Conservation (phyloP, 2,113 vertebrate genomes). For the Potamarius usumacintae region DNA sequence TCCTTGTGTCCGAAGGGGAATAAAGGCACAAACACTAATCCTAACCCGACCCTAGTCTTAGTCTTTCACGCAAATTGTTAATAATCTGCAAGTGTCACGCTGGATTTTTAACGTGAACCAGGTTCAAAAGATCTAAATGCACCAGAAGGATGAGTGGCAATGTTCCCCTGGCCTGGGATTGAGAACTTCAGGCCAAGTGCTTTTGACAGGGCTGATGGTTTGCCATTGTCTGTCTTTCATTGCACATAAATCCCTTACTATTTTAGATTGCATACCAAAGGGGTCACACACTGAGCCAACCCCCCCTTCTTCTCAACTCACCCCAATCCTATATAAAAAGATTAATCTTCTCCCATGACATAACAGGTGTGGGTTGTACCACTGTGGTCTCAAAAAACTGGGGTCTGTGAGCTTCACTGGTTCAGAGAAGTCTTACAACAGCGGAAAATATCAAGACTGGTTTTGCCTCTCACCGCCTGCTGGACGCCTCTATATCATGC, state of each 20-base stretch:
- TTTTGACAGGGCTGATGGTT: conserved; percentile 49
- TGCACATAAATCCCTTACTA: conserved; percentile 66
- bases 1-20: no score
- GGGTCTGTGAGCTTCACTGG: conserved; percentile 11
- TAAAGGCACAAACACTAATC: background rate
- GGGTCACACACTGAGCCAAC: conserved; percentile 60
- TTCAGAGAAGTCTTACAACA: background rate
- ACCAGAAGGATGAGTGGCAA: background rate
- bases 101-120: background rate
- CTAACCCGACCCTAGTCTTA: background rate
- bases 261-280: conserved; percentile 73
- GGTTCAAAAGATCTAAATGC: conserved; percentile 8
- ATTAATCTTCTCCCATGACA: conserved; percentile 47
- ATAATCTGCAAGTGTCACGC: background rate
- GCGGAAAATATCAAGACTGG: conserved; percentile 50
- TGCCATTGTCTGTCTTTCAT: conserved; percentile 64
- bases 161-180: background rate
- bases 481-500: conserved; percentile 48
- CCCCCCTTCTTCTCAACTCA: conserved; percentile 18
- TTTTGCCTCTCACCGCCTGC: conserved; percentile 37
- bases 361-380: conserved; percentile 70
- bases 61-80: background rate
- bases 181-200: conserved; percentile 16
- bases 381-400: conserved; percentile 46
- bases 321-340: conserved; percentile 58